These are phyloP conservation scores for Rutilus rutilus DNA, from an alignment of 2,113 vertebrate species.

Conservation along the genomic window DNA sequence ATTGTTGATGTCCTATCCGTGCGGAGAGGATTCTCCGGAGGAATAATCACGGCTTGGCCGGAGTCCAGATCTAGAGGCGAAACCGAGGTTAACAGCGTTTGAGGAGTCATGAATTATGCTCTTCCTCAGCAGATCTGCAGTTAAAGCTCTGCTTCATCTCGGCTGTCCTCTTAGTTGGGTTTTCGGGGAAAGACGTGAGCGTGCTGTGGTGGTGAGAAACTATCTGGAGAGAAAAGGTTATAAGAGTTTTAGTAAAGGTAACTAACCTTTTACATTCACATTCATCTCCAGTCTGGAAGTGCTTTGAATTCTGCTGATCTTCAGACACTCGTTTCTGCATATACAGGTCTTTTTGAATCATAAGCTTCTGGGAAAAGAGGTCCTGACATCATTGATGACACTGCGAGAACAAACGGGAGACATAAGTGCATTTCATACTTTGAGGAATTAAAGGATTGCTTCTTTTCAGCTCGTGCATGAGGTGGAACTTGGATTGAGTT, in stretches of 20 bases:
- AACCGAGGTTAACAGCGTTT: constrained; percentile 20
- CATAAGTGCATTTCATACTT: neutral
- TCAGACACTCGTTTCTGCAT: neutral
- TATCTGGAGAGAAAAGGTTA: neutral
- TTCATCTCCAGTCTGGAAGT: neutral
- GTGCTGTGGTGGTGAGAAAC: neutral
- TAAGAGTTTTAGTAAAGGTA: too few relatives aligned
- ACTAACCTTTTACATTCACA: neutral
- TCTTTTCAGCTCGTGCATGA: neutral
- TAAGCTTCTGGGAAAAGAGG: neutral
- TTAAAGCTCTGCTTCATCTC: neutral
- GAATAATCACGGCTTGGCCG: neutral
- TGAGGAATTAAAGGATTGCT: neutral
- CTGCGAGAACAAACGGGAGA: neutral
- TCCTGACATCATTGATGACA: neutral
- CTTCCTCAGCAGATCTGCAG: neutral
- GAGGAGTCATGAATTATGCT: constrained; percentile 16
- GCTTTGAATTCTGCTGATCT: neutral
- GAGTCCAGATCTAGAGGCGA: constrained; percentile 12
- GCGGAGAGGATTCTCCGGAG: neutral
- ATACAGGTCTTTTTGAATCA: neutral
- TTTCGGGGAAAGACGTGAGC: neutral
- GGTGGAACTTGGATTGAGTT: neutral
- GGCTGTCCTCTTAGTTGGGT: neutral
- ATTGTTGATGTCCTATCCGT: constrained; percentile 16